Evolutionary conservation across 2,113 vertebrate genomes (phyloP).

Genomic region (Dipodomys stephensi): DNA sequence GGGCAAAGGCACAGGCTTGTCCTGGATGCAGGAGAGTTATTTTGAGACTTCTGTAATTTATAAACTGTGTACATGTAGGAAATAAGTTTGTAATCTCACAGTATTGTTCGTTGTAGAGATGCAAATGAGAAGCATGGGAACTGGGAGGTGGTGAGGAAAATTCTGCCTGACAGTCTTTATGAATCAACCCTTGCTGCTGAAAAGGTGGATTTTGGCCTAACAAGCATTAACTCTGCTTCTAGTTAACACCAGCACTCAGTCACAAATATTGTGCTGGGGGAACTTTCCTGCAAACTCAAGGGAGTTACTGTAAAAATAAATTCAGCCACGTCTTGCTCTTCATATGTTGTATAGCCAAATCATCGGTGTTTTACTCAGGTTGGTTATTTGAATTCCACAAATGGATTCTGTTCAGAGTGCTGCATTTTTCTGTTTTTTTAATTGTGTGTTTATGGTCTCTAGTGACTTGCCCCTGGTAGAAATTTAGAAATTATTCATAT

Average conservation of each 20-base stretch:
- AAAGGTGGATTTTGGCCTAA: not conserved
- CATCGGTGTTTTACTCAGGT: not conserved
- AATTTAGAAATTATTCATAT: not conserved
- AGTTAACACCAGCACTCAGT: not conserved
- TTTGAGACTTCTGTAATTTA: constrained; percentile 56
- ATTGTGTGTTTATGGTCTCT: not conserved
- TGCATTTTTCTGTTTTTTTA: not conserved
- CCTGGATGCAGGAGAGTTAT: constrained; percentile 4
- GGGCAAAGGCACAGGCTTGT: not conserved
- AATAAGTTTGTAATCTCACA: not conserved
- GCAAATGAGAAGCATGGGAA: not conserved
- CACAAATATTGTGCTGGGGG: not conserved
- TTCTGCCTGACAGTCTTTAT: not conserved
- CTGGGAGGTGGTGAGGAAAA: not conserved
- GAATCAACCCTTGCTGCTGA: not conserved
- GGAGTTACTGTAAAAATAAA: not conserved
- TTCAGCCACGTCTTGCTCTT: not conserved
- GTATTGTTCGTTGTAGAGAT: not conserved
- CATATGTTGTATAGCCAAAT: not conserved
- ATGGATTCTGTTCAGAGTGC: not conserved
- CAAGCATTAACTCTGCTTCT: not conserved
- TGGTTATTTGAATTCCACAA: not conserved
- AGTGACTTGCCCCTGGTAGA: not conserved
- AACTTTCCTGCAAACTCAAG: not conserved
- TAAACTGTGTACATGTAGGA: not conserved